These are phyloP conservation scores for Cantharis rustica DNA, from an alignment of 2,888 invertebrate species.

Conservation along the genomic window DNA sequence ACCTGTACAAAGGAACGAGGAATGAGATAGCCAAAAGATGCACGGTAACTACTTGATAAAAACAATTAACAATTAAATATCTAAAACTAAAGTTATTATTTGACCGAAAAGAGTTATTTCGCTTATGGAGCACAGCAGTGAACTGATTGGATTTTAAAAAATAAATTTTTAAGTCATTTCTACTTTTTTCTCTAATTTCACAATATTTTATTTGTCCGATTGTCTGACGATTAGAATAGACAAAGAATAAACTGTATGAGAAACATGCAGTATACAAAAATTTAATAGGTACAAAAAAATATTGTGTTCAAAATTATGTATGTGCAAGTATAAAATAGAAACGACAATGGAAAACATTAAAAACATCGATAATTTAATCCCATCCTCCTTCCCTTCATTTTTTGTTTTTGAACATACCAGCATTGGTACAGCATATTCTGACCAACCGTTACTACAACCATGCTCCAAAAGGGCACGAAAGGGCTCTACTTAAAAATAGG, in stretches of 20 bases:
- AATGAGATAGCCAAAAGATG: conserved; percentile 42
- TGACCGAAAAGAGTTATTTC: conserved; percentile 9
- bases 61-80: conserved; percentile 41
- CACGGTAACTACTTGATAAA: conserved; percentile 28
- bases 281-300: conserved; percentile 26
- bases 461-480: conserved; percentile 54
- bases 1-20: conserved; percentile 71
- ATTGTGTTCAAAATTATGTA: conserved; percentile 21
- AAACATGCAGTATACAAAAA: conserved; percentile 19
- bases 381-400: conserved; percentile 57
- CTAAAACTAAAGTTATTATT: conserved; percentile 19
- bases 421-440: conserved; percentile 54
- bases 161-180: conserved; percentile 9
- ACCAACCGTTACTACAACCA: conserved; percentile 54
- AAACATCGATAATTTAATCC: conserved; percentile 40
- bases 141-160: conserved; percentile 37
- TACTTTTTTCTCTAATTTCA: conserved; percentile 7
- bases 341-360: conserved; percentile 27
- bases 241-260: background rate
- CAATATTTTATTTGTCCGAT: background rate
- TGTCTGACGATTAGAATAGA: background rate
- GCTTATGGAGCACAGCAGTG: conserved; percentile 49
- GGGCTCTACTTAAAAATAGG: conserved; percentile 40
- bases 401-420: conserved; percentile 35
- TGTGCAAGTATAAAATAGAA: conserved; percentile 32